These are phyloP conservation scores for Peucedramus taeniatus DNA, from an alignment of 2,113 vertebrate species.

Conservation along the genomic window DNA sequence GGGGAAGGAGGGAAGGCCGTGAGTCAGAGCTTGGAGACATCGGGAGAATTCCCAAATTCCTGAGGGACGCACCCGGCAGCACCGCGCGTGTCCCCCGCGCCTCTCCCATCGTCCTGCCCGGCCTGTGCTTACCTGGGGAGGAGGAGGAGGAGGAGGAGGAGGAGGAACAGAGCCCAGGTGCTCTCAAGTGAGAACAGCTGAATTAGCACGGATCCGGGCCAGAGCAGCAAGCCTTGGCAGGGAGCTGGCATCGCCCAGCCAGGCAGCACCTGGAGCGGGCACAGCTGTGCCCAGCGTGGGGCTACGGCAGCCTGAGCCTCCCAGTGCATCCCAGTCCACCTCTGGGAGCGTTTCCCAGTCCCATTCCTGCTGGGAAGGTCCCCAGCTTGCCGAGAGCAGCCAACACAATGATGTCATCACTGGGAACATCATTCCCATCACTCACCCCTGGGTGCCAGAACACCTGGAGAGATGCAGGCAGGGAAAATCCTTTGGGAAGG, in stretches of 20 bases:
- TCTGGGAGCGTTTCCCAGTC: not conserved
- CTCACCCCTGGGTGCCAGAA: not conserved
- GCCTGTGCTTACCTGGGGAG: not conserved
- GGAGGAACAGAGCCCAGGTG: not conserved
- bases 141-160: not conserved
- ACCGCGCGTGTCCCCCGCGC: fast-evolving
- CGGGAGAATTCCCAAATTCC: not conserved
- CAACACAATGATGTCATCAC: fast-evolving
- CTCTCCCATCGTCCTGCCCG: not conserved
- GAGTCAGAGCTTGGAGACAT: not conserved
- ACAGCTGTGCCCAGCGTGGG: fast-evolving
- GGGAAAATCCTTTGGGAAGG: not conserved
- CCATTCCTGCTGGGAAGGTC: not conserved
- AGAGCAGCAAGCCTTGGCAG: not conserved
- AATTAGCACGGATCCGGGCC: not conserved
- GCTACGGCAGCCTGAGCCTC: not conserved
- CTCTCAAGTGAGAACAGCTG: not conserved
- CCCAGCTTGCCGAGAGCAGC: not conserved
- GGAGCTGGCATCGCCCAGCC: not conserved
- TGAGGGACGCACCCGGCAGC: not conserved
- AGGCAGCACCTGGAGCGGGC: not conserved
- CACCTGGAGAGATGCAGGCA: not conserved
- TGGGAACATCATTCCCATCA: fast-evolving
- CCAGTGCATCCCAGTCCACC: not conserved
- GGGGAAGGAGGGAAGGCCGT: not conserved